phyloP scores from a whole-genome alignment of 2,797 vertebrate genomes.

The Meriones psammophilus region DNA sequence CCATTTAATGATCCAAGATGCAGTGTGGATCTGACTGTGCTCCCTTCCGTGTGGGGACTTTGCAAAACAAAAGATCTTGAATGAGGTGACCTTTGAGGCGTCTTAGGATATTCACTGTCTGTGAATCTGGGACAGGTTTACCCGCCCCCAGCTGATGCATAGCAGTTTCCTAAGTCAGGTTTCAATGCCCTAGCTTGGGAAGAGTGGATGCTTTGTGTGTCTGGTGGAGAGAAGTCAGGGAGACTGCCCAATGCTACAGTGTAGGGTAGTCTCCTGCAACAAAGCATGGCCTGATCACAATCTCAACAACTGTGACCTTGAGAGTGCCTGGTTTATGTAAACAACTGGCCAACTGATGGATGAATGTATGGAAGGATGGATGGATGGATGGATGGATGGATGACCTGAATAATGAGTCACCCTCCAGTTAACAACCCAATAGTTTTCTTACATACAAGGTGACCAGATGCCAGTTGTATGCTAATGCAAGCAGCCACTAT shows the following conservation, averaged over 20 bases:
- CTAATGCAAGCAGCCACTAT: background rate
- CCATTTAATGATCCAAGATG: background rate
- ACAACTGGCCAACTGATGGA: background rate
- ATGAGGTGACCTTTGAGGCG: background rate
- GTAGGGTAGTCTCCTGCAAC: background rate
- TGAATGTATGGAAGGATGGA: background rate
- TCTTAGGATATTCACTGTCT: background rate
- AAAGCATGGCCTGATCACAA: background rate
- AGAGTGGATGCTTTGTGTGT: background rate
- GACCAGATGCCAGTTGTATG: constrained; percentile 1
- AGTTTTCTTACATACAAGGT: background rate
- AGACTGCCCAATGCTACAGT: background rate
- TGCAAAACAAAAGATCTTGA: background rate
- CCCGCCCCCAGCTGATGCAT: background rate
- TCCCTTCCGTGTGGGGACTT: background rate
- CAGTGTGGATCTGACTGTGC: background rate
- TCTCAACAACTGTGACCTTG: background rate
- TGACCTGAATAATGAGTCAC: background rate
- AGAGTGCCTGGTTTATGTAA: background rate
- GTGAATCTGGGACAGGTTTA: background rate
- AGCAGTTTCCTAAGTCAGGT: background rate
- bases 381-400: background rate
- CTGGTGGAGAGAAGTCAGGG: background rate
- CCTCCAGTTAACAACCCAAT: background rate
- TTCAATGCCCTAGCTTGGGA: background rate